Evolutionary conservation across 2,113 vertebrate genomes (phyloP), one percentile per base, ranked within the genome.

Genomic region (Mohoua ochrocephala): DNA sequence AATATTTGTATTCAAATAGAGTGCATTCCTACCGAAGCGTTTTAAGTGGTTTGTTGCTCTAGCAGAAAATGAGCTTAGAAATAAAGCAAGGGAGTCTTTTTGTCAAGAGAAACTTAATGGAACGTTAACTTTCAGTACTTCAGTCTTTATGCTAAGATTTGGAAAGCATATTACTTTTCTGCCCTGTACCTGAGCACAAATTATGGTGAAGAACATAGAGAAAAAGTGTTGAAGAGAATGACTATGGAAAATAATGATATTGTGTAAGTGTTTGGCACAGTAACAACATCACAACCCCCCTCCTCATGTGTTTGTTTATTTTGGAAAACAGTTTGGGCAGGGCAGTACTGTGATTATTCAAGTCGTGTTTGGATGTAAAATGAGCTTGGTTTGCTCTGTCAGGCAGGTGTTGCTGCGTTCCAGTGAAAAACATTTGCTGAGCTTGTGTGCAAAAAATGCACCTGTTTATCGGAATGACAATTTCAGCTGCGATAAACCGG

Each of bases 21-120:
- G 21, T 68, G 37, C 39, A 56, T 8, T 91, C 47, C 35, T 74
- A 16, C 30, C 14, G 4, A 61, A 75, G 44, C 24, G 3, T 74
- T 82, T 78, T 37, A 59, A 75, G 53, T 65, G n/a, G 15, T 69
- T 91, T 87, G 56, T 91, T 91, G 61, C 60, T 91, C 3, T 44
- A n/a, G 56, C 64, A 61, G 79, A 67, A 94, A 93, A 86, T 56
- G 52, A 93, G 76, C 71, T 91, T 84, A 86, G 73, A 84, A 89
- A 60, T 75, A 91, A 74, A 83, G 65, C 41, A 42, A 70, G 56
- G 52, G 50, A 70, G 39, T 67, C 18, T 92, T 57, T 80, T 39
- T 80, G 75, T 83, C 11, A 63, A 41, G 44, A 77, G 39, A 64
- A 76, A 50, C 53, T 74, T 75, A 80, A 35, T 4, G 14, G 57